Evolutionary conservation across 37 sponge, comb jelly and placozoan genomes (phyloP).

Genomic region (Spongilla lacustris): DNA sequence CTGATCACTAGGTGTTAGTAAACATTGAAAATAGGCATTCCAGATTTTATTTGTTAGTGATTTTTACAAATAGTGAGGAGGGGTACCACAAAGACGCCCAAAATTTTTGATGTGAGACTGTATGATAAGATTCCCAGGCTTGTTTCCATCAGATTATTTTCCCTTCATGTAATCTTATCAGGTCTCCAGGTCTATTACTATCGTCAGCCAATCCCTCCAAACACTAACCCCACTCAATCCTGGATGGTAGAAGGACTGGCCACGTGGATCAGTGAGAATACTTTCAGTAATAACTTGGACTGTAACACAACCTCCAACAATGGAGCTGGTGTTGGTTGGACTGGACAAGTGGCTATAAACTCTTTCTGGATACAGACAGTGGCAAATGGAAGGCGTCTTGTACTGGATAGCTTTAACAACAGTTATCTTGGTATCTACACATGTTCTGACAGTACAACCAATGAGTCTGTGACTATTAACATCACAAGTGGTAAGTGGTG

Average conservation of each 20-base stretch:
- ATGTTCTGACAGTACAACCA: constrained; percentile 11
- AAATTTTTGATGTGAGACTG: too few species aligned
- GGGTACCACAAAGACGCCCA: too few species aligned
- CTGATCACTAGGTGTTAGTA: too few species aligned
- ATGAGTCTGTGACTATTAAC: constrained; percentile 2
- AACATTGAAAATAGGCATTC: too few species aligned
- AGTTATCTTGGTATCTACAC: constrained; percentile 11
- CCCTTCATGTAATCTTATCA: neutral
- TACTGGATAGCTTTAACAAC: neutral
- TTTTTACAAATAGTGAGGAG: too few species aligned
- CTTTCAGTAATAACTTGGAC: neutral
- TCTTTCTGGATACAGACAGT: neutral
- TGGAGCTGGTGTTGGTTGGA: constrained; percentile 22
- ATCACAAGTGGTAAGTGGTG: constrained; percentile 9
- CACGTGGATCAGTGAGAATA: neutral
- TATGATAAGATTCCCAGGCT: too few species aligned
- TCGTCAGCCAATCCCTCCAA: neutral
- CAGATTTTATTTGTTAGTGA: too few species aligned
- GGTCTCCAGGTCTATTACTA: neutral
- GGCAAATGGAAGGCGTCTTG: neutral
- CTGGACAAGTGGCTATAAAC: neutral
- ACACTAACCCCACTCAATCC: neutral
- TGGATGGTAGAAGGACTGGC: constrained; percentile 50
- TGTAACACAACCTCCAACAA: constrained; percentile 35
- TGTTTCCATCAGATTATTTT: too few species aligned